phyloP scores from a whole-genome alignment of 2,797 vertebrate genomes.

The Lemur catta region DNA sequence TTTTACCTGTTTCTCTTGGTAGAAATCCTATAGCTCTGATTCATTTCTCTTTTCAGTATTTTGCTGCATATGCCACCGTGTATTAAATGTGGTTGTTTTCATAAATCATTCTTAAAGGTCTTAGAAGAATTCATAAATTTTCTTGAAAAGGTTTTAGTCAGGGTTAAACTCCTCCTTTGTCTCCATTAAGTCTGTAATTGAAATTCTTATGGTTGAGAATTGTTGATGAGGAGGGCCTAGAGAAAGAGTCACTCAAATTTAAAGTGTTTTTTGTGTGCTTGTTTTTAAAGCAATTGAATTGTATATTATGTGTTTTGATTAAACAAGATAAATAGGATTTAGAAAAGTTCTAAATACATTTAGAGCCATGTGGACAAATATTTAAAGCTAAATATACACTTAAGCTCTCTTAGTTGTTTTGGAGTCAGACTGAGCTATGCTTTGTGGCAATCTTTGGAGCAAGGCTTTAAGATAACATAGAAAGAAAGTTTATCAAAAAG shows the following conservation, averaged over 20 bases:
- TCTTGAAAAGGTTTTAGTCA: not conserved
- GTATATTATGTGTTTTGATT: not conserved
- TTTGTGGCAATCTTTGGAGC: not conserved
- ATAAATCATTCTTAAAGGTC: not conserved
- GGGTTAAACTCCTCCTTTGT: not conserved
- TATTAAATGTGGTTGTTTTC: not conserved
- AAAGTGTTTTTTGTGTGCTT: not conserved
- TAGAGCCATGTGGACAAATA: not conserved
- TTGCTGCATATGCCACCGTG: not conserved
- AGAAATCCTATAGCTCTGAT: not conserved
- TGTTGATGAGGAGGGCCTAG: not conserved
- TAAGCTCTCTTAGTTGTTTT: not conserved
- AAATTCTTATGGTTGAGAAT: not conserved
- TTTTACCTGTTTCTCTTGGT: not conserved
- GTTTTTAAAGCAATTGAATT: not conserved
- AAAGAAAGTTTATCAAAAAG: not conserved
- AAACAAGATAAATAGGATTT: not conserved
- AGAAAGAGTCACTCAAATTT: not conserved
- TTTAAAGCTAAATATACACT: not conserved
- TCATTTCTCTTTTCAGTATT: not conserved
- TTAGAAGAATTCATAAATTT: not conserved
- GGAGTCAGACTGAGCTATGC: not conserved
- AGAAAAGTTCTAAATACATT: not conserved
- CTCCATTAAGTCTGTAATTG: not conserved
- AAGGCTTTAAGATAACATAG: not conserved